These are phyloP conservation scores for Trialeurodes vaporariorum DNA, from an alignment of 1,140 invertebrate species.

Conservation along the genomic window DNA sequence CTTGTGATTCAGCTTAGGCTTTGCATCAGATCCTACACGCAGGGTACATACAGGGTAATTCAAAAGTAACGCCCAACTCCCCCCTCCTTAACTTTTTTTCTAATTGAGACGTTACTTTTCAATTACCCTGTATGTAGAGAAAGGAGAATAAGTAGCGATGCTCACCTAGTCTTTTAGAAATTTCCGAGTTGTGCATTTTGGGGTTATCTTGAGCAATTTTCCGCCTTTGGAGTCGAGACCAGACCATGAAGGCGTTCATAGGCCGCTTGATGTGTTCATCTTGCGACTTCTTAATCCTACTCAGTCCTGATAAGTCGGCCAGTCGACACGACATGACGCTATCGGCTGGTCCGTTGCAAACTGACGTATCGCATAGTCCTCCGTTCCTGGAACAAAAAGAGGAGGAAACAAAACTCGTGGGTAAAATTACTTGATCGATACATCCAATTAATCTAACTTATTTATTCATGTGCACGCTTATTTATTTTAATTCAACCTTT, in stretches of 20 bases:
- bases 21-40: no score
- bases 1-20: no score
- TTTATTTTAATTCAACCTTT: no score
- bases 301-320: neutral
- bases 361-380: neutral
- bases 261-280: constrained; percentile 48
- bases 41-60: no score
- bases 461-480: no score
- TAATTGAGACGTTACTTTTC: no score
- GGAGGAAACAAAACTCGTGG: no score
- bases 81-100: no score
- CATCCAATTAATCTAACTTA: no score
- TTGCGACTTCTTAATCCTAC: constrained; percentile 31
- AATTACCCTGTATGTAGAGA: no score
- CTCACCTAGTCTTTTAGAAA: constrained; percentile 84
- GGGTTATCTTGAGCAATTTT: constrained; percentile 96
- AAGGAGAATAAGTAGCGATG: constrained; percentile 18
- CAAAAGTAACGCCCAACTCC: no score
- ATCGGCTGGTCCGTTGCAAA: neutral
- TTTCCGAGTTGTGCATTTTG: constrained; percentile 98
- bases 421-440: no score
- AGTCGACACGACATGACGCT: neutral
- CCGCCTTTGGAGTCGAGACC: constrained; percentile 69
- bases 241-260: constrained; percentile 66
- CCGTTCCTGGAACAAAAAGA: neutral